Percentiles rank a stretch among this genome's conserved stretches.
Evolutionary conservation across 2,113 vertebrate genomes (phyloP).

Genomic region (Blennius ocellaris): DNA sequence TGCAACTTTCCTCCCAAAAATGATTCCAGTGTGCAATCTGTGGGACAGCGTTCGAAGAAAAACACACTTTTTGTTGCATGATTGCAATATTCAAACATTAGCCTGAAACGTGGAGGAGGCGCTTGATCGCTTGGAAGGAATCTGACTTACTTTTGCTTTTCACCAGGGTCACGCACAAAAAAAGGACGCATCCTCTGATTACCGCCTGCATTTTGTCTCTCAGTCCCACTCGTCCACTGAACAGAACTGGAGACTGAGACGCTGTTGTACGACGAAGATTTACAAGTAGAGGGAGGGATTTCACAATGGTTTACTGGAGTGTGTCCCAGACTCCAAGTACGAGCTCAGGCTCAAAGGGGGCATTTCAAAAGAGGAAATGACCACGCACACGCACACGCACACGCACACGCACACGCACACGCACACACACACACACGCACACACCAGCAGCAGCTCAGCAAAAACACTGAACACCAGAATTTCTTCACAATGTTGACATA

Average conservation of each 20-base stretch:
- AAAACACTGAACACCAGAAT: neutral
- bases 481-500: neutral
- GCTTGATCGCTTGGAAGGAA: neutral
- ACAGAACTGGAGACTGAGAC: conserved; percentile 25
- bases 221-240: neutral
- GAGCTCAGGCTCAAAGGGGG: neutral
- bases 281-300: conserved; percentile 18
- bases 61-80: too few species aligned
- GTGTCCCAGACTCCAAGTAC: conserved; percentile 35
- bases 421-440: too few species aligned
- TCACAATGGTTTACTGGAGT: conserved; percentile 57
- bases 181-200: conserved; percentile 31
- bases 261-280: conserved; percentile 1
- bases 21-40: conserved; percentile 51
- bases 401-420: too few species aligned
- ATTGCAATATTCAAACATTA: too few species aligned
- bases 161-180: conserved; percentile 62
- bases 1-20: fast-evolving
- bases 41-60: neutral
- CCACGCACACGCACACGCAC: neutral
- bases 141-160: conserved; percentile 55
- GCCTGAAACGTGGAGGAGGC: too few species aligned
- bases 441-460: too few species aligned
- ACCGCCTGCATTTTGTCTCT: conserved; percentile 56
- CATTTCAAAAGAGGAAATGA: conserved; percentile 6